These are phyloP conservation scores for Crepidodera aurea DNA, from an alignment of 2,888 invertebrate species.

Conservation along the genomic window DNA sequence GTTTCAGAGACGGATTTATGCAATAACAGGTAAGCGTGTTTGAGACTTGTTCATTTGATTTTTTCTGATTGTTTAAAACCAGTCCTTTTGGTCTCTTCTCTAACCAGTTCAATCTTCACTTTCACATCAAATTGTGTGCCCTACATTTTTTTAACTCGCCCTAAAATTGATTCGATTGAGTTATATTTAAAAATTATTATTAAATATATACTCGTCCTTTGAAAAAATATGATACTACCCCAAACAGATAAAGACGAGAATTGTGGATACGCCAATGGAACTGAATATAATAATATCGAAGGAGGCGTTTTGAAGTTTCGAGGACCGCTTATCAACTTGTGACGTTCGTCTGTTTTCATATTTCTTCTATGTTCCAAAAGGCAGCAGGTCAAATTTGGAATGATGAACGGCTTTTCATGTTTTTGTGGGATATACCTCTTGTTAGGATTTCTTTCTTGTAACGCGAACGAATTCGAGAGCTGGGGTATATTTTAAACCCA, in stretches of 20 bases:
- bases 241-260: neutral
- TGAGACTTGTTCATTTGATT: no score
- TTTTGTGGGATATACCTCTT: slow-evolving; percentile 13
- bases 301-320: slow-evolving; percentile 2
- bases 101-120: no score
- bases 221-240: neutral
- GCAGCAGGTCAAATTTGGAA: slow-evolving; percentile 25
- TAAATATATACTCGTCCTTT: no score
- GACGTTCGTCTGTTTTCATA: slow-evolving; percentile 22
- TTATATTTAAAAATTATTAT: no score
- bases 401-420: slow-evolving; percentile 27
- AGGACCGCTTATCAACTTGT: slow-evolving; percentile 41
- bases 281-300: slow-evolving; percentile 7
- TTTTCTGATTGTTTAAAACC: no score
- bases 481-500: neutral
- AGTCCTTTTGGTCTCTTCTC: no score
- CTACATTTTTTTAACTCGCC: no score
- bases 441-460: slow-evolving; percentile 1
- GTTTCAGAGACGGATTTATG: no score
- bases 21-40: no score
- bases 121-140: no score
- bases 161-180: no score
- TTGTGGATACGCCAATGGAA: slow-evolving; percentile 1
- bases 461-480: neutral
- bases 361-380: slow-evolving; percentile 15